phyloP scores from a whole-genome alignment of 2,797 vertebrate species.

The Sebastes baramenuke region DNA sequence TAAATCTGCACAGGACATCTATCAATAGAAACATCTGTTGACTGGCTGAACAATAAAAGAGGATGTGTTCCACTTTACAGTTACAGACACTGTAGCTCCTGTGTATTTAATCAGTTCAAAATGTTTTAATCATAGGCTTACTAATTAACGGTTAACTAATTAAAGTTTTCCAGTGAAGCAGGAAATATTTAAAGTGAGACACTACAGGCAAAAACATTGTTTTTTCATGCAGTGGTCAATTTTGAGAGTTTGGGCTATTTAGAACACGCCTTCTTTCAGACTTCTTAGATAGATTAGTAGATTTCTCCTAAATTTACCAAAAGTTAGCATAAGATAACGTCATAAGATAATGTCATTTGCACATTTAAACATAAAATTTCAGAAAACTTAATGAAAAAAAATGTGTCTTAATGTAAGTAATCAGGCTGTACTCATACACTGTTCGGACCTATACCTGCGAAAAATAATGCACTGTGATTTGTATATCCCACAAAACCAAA shows the following conservation, averaged over 20 bases:
- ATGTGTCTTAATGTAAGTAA: not conserved
- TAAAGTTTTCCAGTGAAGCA: not conserved
- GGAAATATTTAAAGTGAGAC: not conserved
- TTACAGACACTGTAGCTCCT: not conserved
- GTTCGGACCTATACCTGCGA: too few relatives aligned
- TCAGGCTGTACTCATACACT: not conserved
- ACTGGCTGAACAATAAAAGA: constrained; percentile 11
- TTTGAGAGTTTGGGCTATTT: not conserved
- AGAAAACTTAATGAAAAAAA: not conserved
- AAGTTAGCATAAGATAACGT: not conserved
- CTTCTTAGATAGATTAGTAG: not conserved
- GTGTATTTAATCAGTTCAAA: not conserved
- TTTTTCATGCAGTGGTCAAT: not conserved
- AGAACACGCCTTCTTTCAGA: not conserved
- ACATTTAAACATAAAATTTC: not conserved
- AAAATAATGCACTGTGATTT: too few relatives aligned
- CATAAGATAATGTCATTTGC: not conserved
- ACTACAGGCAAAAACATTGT: not conserved
- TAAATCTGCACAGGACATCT: constrained; percentile 18
- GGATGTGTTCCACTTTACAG: not conserved
- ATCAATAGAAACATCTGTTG: constrained; percentile 10
- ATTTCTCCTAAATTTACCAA: not conserved
- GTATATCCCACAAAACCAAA: too few relatives aligned
- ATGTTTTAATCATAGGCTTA: constrained; percentile 15
- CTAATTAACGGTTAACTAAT: constrained; percentile 18